Evolutionary conservation across 2,888 invertebrate genomes (phyloP), one percentile per base, ranked within the genome.

Genomic region (Trisateles emortualis): DNA sequence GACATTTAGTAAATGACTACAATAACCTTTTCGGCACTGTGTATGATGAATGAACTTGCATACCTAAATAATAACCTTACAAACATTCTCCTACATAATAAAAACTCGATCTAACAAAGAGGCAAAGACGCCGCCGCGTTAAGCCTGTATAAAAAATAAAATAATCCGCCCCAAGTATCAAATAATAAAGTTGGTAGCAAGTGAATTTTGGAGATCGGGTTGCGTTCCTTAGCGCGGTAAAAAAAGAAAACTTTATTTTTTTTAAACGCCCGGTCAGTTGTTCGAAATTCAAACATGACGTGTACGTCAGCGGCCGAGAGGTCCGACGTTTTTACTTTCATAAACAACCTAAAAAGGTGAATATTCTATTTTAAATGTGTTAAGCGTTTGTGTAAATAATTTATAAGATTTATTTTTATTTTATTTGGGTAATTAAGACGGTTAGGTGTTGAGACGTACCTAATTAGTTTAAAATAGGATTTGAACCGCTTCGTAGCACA

Each of bases 171-270:
- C 78, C 78, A 72, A 89, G 91, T 91, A 92, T 91, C 92, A 88
- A 90, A 92, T 92, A 91, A 92, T 92, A 91, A 91, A 92, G 83
- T 92, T 90, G 88, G 92, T 91, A 91, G 92, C 92, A 92, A 92
- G 92, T 92, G 90, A 90, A 91, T 92, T 90, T 90, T 62, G 80
- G 81, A 80, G 88, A 90, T 92, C 91, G 88, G 89, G 87, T 92
- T 92, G 87, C 91, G 72, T 72, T 72, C 69, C 73, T 74, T 59
- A 52, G 65, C 74, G 73, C 78, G 76, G 75, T 82, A 81, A 87
- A 88, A 86, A 87, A 84, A 73, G 64, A 72, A 66, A 68, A 69
- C 63, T n/a, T 62, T 68, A 59, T 68, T 78, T 80, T 83, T 80
- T 83, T 78, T 73, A 73, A 79, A 74, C 81, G 74, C 48, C 48